These are phyloP conservation scores for Hydroisotoma schaefferi DNA, from an alignment of 2,888 invertebrate species.

Conservation along the genomic window DNA sequence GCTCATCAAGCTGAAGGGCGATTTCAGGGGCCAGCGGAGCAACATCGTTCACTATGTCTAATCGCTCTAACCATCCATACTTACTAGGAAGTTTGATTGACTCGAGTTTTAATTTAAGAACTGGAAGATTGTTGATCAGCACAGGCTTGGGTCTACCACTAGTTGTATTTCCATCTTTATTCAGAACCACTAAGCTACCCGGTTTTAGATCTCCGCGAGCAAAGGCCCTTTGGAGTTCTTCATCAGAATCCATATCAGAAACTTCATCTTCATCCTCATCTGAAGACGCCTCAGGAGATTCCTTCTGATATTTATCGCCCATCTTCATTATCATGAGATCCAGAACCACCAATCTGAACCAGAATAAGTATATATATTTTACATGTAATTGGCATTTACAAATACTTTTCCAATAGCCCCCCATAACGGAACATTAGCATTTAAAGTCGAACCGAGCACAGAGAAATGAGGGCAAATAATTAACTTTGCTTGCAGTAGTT, in stretches of 20 bases:
- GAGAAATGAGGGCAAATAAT: too few species aligned
- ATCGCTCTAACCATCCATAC: conserved; percentile 70
- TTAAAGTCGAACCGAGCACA: too few species aligned
- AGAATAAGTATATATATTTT: too few species aligned
- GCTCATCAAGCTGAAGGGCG: conserved; percentile 71
- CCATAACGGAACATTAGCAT: too few species aligned
- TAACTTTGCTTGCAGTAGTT: too few species aligned
- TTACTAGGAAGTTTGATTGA: conserved; percentile 38
- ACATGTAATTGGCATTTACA: too few species aligned
- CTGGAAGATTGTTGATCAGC: conserved; percentile 35
- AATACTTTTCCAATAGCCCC: too few species aligned
- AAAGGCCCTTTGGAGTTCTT: conserved; percentile 77
- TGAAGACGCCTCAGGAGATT: conserved; percentile 9
- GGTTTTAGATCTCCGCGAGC: conserved; percentile 79
- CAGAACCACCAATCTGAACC: too few species aligned
- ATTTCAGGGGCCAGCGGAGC: conserved; percentile 83
- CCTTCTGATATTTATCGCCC: conserved; percentile 12
- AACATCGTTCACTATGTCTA: conserved; percentile 72
- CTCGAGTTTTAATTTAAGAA: conserved; percentile 48
- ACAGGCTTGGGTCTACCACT: conserved; percentile 1
- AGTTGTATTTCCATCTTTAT: conserved; percentile 53
- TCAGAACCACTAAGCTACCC: conserved; percentile 65
- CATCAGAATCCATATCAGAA: conserved; percentile 26
- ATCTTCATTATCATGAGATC: conserved; percentile 11
- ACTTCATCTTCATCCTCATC: conserved; percentile 19